phyloP scores from a whole-genome alignment of 2,797 vertebrate species.

The Balearica regulorum region DNA sequence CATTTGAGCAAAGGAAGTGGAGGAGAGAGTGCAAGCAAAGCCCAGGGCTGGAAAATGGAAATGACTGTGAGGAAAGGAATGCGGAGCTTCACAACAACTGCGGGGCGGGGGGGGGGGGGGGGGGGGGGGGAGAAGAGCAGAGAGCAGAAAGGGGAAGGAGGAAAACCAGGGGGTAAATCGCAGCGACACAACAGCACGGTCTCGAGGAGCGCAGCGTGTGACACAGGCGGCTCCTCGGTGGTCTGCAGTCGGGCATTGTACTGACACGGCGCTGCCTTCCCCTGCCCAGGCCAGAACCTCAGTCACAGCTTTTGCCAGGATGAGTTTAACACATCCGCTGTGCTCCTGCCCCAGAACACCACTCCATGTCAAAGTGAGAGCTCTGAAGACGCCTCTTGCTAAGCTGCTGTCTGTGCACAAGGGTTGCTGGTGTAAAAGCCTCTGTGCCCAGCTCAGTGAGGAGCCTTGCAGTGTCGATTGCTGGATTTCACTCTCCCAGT shows the following conservation, averaged over 20 bases:
- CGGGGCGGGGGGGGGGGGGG: no score
- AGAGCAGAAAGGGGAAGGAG: background rate
- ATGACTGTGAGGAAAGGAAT: constrained; percentile 55
- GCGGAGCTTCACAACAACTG: background rate
- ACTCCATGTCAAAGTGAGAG: background rate
- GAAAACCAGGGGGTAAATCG: background rate
- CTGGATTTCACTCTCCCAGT: background rate
- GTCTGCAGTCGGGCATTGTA: fast-evolving
- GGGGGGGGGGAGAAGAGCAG: background rate
- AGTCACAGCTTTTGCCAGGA: background rate
- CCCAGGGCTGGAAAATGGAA: constrained; percentile 30
- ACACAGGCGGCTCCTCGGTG: fast-evolving
- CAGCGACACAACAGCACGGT: fast-evolving
- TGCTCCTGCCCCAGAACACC: background rate
- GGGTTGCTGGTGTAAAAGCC: background rate
- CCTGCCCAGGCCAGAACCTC: background rate
- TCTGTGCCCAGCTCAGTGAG: background rate
- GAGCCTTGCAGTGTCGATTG: background rate
- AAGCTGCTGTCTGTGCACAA: fast-evolving
- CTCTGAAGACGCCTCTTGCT: background rate
- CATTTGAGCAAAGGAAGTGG: constrained; percentile 62
- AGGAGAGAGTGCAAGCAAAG: constrained; percentile 20
- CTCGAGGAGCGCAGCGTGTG: fast-evolving
- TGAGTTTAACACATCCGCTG: background rate
- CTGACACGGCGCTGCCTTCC: fast-evolving